These are phyloP conservation scores for Lacerta bilineata DNA, from an alignment of 2,797 vertebrate species.

Conservation along the genomic window DNA sequence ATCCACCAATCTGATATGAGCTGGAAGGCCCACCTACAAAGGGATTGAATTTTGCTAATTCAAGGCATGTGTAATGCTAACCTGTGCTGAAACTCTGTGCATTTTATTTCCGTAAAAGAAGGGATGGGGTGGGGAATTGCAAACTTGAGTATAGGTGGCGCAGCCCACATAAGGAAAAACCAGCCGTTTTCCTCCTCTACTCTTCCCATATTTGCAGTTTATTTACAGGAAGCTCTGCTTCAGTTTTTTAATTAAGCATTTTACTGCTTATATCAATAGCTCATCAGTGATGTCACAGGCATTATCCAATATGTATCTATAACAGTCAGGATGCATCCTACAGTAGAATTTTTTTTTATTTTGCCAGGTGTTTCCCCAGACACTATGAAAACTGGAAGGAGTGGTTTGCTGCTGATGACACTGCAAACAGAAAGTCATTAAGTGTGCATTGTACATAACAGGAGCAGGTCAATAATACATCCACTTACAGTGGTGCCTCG, in stretches of 20 bases:
- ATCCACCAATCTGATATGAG: not conserved
- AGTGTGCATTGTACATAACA: not conserved
- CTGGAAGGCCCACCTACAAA: not conserved
- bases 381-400: not conserved
- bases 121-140: not conserved
- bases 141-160: not conserved
- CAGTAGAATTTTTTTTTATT: too few species aligned
- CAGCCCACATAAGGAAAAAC: not conserved
- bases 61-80: not conserved
- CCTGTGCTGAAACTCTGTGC: not conserved
- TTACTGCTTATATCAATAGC: not conserved
- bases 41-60: not conserved
- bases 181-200: not conserved
- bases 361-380: not conserved
- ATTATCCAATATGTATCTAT: too few species aligned
- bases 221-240: not conserved
- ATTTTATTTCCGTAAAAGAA: not conserved
- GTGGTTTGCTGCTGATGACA: not conserved
- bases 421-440: not conserved
- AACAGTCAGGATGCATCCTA: not conserved
- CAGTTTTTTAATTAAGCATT: not conserved
- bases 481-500: too few species aligned
- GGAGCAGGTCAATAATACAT: not conserved
- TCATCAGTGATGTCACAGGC: not conserved
- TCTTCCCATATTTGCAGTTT: not conserved